Evolutionary conservation across 2,113 vertebrate species (phyloP), one percentile per base, ranked within the genome.

Genomic region (Pitta sordida): DNA sequence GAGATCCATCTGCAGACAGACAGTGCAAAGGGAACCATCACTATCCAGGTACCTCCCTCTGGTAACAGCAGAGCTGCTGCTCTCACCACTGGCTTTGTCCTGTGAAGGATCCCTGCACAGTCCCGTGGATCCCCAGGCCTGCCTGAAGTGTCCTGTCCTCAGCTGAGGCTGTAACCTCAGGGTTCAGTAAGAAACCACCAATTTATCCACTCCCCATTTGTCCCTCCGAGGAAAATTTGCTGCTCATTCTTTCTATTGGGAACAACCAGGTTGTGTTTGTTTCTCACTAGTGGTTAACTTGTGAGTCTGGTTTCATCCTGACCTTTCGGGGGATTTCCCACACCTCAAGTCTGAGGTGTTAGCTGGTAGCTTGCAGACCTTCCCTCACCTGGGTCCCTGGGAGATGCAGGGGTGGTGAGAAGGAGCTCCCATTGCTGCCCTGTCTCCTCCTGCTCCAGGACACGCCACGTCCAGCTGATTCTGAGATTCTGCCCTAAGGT

Each of bases 1-100:
- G 99, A 99, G 98, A 98, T 99, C 90, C 99, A 99, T 70, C 97
- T 99, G 91, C 98, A 99, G 98, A 99, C 98, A 0, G 98, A 99
- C 32, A 44, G 96, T 0, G 77, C 96, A 17, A 98, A 98, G 88
- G 98, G 98, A 92, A 99, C 98, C 83, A 97, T 99, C 96, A 99
- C 98, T 8, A 98, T 99, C 95, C 99, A 99, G 99, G 99, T 99
- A 97, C 10, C 9, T 68, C 34, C 58, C 46, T 60, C 34, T 24
- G 20, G 18, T 6, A 27, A 22, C 41, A n/a, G 49, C 23, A 30
- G 7, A 58, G 3, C 32, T 59, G 30, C 68, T 55, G 48, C 73
- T 70, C 22, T 30, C 36, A 15, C 36, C 46, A 3, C 59, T 41
- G 15, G 39, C 15, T 30, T 39, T 41, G n/a, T 62, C 41, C 71